Base-by-base conservation (phyloP, 2,888 invertebrate species). In the Gymnosoma rotundatum region DNA sequence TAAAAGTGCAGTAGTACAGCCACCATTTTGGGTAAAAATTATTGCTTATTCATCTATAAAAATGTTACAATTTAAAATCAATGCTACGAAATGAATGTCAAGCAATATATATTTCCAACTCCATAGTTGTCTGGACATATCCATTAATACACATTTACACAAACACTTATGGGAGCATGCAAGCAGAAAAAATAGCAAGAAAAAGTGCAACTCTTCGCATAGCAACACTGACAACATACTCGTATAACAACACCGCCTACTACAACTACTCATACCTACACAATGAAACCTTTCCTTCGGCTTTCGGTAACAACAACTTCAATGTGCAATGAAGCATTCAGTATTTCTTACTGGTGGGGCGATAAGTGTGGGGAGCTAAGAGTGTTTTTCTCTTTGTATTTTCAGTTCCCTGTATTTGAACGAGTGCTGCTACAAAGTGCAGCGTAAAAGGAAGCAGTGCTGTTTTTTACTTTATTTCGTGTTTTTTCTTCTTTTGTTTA, bases 31-130 rank as follows among this genome's bases (percentile, higher is more conserved):
- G 70, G 60, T 79, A 56, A 72, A 80, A 86, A 80, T 83, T 83
- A 79, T 82, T 86, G 86, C 80, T 80, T 60, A 78, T 85, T 85
- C 81, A 83, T 69, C 83, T 58, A 82, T 81, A 78, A 86, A 86
- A 86, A 86, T 83, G 85, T 76, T 83, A 78, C 86, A 87, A 85
- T 83, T 83, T 85, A 79, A 87, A 87, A 87, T 86, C 86, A 87
- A 83, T 86, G 87, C 86, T 75, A 86, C 80, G 78, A 84, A 86
- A 86, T 87, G 83, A 87, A 87, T 86, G 86, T 86, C 81, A 86
- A 84, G 81, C 85, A 85, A 86, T 86, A 83, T 87, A 83, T 85
- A 86, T 85, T 85, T 79, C 72, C 72, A 32, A 50, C 25, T 25
- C 2, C 74, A 63, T 79, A 70, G 75, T 72, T 81, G 67, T 74